Conservation (phyloP, 2,113 vertebrate species). For the Tychaedon coryphoeus region DNA sequence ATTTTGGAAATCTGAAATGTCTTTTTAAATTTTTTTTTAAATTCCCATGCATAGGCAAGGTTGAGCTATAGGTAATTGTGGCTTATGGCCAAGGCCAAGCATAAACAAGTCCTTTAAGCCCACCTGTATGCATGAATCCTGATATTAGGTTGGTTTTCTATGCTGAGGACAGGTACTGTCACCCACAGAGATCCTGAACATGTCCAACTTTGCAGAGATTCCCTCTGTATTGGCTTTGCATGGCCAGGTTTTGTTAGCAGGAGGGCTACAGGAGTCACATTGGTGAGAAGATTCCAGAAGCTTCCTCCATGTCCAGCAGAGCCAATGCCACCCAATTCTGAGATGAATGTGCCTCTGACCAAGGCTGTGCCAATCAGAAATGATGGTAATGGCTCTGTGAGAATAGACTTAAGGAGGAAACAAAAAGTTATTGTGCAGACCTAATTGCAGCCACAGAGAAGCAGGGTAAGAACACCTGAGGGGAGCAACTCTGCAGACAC, state of each 20-base stretch:
- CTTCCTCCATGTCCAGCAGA: neutral
- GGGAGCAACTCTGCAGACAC: neutral
- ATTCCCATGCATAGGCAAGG: accelerated
- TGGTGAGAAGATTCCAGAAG: neutral
- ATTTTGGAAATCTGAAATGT: neutral
- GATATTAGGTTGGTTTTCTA: neutral
- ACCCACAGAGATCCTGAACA: neutral
- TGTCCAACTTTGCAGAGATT: neutral
- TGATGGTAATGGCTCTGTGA: neutral
- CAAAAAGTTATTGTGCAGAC: accelerated
- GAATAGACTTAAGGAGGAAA: neutral
- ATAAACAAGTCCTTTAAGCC: neutral
- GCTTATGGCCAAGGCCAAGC: neutral
- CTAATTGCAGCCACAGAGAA: neutral
- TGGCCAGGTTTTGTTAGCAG: neutral
- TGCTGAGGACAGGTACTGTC: neutral
- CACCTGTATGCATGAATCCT: neutral
- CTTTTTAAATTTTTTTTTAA: neutral
- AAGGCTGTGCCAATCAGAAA: neutral
- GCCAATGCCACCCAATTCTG: neutral
- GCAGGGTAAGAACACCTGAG: neutral
- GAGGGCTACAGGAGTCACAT: neutral
- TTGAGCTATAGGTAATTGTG: neutral
- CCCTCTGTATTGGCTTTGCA: neutral
- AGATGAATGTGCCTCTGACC: accelerated